A percentile compares a stretch with the other conserved stretches of the same genome.
Conservation (phyloP, 2,797 vertebrate species). For the Oreortyx pictus region DNA sequence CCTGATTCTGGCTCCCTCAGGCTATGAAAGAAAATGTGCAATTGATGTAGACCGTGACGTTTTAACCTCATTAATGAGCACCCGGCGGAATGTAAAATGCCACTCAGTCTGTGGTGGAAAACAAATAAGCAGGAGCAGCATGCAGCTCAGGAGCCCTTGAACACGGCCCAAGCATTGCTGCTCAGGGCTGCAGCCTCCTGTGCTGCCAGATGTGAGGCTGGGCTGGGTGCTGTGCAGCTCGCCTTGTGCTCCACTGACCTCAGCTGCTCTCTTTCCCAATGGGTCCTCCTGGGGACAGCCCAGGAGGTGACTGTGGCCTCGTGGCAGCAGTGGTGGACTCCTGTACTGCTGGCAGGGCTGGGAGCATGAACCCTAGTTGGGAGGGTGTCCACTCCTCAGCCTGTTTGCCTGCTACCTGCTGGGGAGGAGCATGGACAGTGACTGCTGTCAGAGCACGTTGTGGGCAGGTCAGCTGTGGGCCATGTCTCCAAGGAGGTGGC, state of each 20-base stretch:
- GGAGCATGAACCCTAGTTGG: slow-evolving; percentile 19
- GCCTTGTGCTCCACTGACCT: background rate
- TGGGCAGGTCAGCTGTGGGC: background rate
- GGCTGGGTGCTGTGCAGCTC: rapidly evolving
- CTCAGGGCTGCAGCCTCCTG: background rate
- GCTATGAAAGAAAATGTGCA: background rate
- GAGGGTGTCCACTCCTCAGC: background rate
- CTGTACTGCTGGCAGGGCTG: background rate
- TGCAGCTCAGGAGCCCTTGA: background rate
- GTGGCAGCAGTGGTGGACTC: background rate
- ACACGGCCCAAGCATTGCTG: background rate
- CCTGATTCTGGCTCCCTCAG: background rate
- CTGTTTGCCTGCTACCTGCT: background rate
- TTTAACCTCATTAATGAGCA: background rate
- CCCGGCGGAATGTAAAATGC: background rate
- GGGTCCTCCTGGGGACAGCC: background rate
- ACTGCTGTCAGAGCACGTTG: background rate
- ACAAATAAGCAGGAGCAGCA: background rate
- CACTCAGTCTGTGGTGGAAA: background rate
- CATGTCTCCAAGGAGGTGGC: background rate
- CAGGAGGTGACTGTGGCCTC: background rate
- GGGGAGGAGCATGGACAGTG: background rate
- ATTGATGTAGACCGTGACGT: background rate
- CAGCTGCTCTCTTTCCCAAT: background rate
- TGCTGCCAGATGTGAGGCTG: background rate